Evolutionary conservation across 2,888 invertebrate species (phyloP).

Genomic region (Vandiemenella viatica): DNA sequence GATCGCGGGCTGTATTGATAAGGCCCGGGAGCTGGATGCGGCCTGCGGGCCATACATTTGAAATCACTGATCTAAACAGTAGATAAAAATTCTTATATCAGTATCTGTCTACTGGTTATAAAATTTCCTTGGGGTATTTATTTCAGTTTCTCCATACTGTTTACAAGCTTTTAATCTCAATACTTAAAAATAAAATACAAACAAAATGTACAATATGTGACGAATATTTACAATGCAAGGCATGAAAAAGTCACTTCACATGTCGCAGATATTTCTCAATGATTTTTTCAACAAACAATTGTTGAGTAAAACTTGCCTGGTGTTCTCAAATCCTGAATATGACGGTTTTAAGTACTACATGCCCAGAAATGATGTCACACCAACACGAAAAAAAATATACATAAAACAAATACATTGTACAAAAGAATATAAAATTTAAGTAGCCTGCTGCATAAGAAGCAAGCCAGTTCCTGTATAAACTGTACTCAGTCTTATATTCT

Average conservation of each 20-base stretch:
- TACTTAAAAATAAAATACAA: conserved; percentile 13
- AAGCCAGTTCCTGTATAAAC: no score
- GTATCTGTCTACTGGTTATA: no score
- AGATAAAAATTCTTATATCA: no score
- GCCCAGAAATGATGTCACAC: conserved; percentile 1
- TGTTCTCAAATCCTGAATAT: background rate
- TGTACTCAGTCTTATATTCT: background rate
- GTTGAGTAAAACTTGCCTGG: background rate
- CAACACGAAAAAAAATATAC: background rate
- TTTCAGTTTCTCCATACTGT: background rate
- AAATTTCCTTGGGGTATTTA: background rate
- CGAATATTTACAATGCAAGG: conserved; percentile 13
- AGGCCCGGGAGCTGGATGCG: no score
- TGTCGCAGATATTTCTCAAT: conserved; percentile 2
- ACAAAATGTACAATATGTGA: conserved; percentile 13
- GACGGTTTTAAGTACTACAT: background rate
- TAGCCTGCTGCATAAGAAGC: no score
- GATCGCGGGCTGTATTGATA: no score
- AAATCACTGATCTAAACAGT: no score
- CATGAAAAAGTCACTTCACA: conserved; percentile 11
- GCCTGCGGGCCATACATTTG: no score
- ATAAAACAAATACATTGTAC: background rate
- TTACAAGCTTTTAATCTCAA: conserved; percentile 12
- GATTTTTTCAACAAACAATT: background rate
- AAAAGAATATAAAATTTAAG: no score